These are phyloP conservation scores for Amniataba percoides DNA, from an alignment of 2,797 vertebrate species.

Conservation along the genomic window DNA sequence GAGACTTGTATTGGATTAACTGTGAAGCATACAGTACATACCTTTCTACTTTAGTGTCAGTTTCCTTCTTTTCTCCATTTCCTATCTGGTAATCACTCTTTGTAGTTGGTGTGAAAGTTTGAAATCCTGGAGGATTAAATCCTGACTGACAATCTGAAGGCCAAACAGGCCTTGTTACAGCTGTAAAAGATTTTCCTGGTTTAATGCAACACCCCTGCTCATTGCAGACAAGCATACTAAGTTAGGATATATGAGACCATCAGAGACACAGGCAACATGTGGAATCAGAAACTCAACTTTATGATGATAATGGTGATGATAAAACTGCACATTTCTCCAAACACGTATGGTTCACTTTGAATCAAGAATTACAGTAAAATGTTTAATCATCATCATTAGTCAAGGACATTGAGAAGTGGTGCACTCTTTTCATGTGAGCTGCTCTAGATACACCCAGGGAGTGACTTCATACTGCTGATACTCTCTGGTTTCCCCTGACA, in stretches of 20 bases:
- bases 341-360: background rate
- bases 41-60: background rate
- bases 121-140: slow-evolving; percentile 32
- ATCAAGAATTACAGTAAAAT: background rate
- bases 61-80: background rate
- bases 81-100: slow-evolving; percentile 24
- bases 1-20: background rate
- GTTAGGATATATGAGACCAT: background rate
- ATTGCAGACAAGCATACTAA: slow-evolving; percentile 28
- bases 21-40: background rate
- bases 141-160: slow-evolving; percentile 24
- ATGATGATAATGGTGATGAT: background rate
- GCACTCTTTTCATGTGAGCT: background rate
- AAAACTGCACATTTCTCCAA: background rate
- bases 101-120: slow-evolving; percentile 9
- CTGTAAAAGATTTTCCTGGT: slow-evolving; percentile 39
- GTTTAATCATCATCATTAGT: background rate
- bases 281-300: background rate
- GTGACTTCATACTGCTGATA: slow-evolving; percentile 2
- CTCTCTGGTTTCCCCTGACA: background rate
- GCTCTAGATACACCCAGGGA: background rate
- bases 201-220: slow-evolving; percentile 32
- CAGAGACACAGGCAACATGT: background rate
- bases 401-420: background rate
- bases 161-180: slow-evolving; percentile 43